Evolutionary conservation across 2,797 vertebrate species (phyloP), one percentile per base, ranked within the genome.

Genomic region (Enteromius paludinosus): DNA sequence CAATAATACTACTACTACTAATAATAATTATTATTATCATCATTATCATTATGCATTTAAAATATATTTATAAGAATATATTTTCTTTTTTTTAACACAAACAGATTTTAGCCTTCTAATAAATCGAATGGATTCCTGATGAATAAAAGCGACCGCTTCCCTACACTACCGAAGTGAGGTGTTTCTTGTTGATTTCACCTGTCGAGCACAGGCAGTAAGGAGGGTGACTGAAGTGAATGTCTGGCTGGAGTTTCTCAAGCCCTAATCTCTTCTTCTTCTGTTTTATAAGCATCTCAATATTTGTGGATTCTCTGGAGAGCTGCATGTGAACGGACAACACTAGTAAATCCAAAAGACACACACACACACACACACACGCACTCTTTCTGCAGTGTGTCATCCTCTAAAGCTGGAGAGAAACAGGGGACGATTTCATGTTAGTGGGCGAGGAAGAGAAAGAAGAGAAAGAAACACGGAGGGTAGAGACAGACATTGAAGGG

Each of bases 341-440:
- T 28, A 3, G 45, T 49, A 43, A 49, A 78, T 20, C 25, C 30
- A 30, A 30, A 30, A 30, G 30, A 33, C 71, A 33, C 84, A 62
- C 78, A 66, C 68, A 66, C 56, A 64, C 76, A 41, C 43, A 8
- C n/a, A 18, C n/a, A 28, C 43, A 5, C 35, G 1, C 62, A 11
- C 12, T 4, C 54, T 38, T 47, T 78, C 38, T 33, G 66, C 23
- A 45, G 77, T 71, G 72, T 61, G 68, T 71, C 61, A 33, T 84
- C 28, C 33, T 17, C 59, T 41, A 81, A 81, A 38, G 54, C 28
- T 35, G 41, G 18, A 74, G 70, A 82, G 33, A 82, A 82, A 35
- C 54, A 25, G 54, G 79, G 54, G 35, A 54, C 35, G 17, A 30
- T 83, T 52, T 84, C 35, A 87, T 83, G 92, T 95, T 94, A 95